phyloP scores from a whole-genome alignment of 2,888 invertebrate genomes.

The Gymnocheta viridis region DNA sequence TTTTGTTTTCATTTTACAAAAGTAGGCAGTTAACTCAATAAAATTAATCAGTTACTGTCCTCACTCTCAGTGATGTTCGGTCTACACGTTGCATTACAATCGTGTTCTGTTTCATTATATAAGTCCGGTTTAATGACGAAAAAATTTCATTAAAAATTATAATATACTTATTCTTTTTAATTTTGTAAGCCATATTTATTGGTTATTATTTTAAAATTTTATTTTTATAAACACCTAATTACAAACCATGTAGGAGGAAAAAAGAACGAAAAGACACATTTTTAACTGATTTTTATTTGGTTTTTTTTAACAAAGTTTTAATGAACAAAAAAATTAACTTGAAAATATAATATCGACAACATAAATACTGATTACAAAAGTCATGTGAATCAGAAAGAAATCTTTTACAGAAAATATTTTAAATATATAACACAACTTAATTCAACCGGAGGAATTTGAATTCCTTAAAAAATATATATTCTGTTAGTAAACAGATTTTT shows the following conservation, averaged over 20 bases:
- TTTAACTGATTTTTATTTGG: constrained; percentile 9
- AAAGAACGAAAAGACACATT: neutral
- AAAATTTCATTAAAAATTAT: neutral
- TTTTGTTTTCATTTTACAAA: too few species aligned
- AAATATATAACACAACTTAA: constrained; percentile 1
- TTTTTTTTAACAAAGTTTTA: constrained; percentile 21
- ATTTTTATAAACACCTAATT: constrained; percentile 3
- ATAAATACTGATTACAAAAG: neutral
- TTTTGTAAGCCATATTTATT: constrained; percentile 30
- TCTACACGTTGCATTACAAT: too few species aligned
- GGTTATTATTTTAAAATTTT: neutral
- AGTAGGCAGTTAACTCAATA: too few species aligned
- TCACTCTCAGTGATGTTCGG: too few species aligned
- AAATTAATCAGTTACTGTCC: too few species aligned
- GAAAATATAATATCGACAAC: constrained; percentile 7
- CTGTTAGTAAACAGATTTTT: neutral
- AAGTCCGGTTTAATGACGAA: neutral
- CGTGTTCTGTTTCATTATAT: too few species aligned
- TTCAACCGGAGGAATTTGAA: neutral
- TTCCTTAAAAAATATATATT: neutral
- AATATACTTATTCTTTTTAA: neutral
- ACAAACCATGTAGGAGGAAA: constrained; percentile 24
- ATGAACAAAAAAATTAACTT: neutral
- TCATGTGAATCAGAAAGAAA: neutral
- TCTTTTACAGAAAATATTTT: neutral